Conservation (phyloP, 1,140 invertebrate genomes). For the Nomia melanderi region DNA sequence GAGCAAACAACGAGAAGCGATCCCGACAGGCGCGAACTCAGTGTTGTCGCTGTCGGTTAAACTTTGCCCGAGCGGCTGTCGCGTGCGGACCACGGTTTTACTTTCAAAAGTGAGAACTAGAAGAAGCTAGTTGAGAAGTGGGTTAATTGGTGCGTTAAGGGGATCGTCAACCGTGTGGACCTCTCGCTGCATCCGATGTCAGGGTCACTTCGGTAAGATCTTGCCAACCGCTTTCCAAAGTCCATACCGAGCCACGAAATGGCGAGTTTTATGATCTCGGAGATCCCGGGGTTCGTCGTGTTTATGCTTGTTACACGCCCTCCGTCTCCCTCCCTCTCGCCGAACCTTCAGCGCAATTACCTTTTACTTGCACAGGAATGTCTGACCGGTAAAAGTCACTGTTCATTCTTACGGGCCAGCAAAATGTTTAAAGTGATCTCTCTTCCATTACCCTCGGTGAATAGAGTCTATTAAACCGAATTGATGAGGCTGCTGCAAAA, state of each 20-base stretch:
- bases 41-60: background rate
- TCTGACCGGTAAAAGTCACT: no score
- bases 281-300: background rate
- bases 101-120: constrained; percentile 36
- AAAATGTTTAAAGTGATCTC: no score
- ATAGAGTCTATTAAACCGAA: no score
- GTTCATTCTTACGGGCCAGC: no score
- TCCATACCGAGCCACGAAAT: constrained; percentile 52
- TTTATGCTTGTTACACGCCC: background rate
- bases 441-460: no score
- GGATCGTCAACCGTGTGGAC: constrained; percentile 47
- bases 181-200: constrained; percentile 66
- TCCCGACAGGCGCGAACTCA: no score
- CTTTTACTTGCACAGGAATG: no score
- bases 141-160: constrained; percentile 30
- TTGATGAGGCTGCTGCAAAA: no score
- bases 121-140: constrained; percentile 22
- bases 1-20: no score
- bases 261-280: background rate
- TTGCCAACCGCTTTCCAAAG: constrained; percentile 59
- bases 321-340: no score
- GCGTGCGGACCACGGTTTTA: background rate
- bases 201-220: constrained; percentile 65
- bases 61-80: background rate
- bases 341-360: no score